Evolutionary conservation across 1,140 invertebrate genomes (phyloP).

Genomic region (Sycophila sp.): DNA sequence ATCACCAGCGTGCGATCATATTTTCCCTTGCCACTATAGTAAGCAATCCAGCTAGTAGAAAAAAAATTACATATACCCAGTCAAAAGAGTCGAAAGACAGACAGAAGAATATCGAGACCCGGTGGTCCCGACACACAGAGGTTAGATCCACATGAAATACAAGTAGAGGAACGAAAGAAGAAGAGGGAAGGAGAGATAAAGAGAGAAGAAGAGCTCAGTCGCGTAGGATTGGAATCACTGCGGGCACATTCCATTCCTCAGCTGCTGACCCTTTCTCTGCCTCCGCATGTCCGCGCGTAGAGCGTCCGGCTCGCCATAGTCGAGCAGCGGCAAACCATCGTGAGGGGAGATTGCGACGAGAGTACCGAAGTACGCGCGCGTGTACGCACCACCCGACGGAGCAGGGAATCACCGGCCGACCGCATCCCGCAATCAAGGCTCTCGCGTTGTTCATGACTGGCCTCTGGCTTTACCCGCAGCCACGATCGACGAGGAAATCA

Average conservation of each 20-base stretch:
- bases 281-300: constrained; percentile 47
- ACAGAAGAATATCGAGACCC: constrained; percentile 15
- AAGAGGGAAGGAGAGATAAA: not conserved
- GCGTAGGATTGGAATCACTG: constrained; percentile 59
- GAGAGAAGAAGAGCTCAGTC: constrained; percentile 46
- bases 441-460: not conserved
- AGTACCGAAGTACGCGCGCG: constrained; percentile 33
- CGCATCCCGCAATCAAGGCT: constrained; percentile 54
- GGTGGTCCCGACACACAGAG: constrained; percentile 51
- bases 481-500: not conserved
- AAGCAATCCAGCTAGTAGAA: not conserved
- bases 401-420: constrained; percentile 49
- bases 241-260: constrained; percentile 60
- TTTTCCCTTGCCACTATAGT: constrained; percentile 11
- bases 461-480: not conserved
- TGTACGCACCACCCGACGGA: constrained; percentile 34
- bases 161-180: not conserved
- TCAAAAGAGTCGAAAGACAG: not conserved
- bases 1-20: constrained; percentile 5
- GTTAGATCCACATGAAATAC: not conserved
- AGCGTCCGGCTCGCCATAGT: constrained; percentile 44
- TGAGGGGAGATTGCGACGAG: constrained; percentile 57
- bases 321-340: constrained; percentile 48
- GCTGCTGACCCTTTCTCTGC: constrained; percentile 42
- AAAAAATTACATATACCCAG: no score